Evolutionary conservation across 2,888 invertebrate species (phyloP), one percentile per base, ranked within the genome.

Genomic region (Tenthredo mesomela): DNA sequence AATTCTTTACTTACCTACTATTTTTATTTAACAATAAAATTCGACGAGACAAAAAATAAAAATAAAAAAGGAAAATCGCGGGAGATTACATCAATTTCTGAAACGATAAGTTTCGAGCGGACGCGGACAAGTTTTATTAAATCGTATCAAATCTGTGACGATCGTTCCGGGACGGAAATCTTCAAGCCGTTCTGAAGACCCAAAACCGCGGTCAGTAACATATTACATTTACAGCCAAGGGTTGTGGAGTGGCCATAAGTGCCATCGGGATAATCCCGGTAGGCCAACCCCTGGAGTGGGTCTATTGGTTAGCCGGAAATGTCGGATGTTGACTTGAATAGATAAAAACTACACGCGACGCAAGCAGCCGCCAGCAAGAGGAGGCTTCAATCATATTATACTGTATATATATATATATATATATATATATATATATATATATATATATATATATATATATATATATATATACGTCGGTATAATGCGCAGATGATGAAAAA

Each of bases 151-250:
- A 73, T 21, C 3, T 21, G 73, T 21, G 43, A 47, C 12, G 47
- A 77, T 50, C 29, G 77, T 77, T 77, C 12, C 77, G 25, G 77
- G 50, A 18, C 54, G 77, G 77, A 77, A 77, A 77, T 77, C 77
- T 77, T 77, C 77, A 25, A 50, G 77, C 10, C 29, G 29, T 77
- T 54, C 47, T 10, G 77, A 54, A 77, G 50, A n/a, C 29, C 47
- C 54, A n/a, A 47, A 77, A 47, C 18, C 77, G 25, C 50, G 50
- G 77, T 77, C 77, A 77, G 77, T 29, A 54, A 77, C 77, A 77
- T 50, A 77, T 77, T 54, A 77, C 29, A 77, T 15, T 77, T 29
- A 54, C 77, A 15, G n/a, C 47, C 33, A n/a, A 43, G 43, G 73
- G 43, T 9, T 47, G 29, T n/a, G 25, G 54, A 50, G 25, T 77